Evolutionary conservation across 1,140 invertebrate species (phyloP).

Genomic region (Drosophila mojavensis): DNA sequence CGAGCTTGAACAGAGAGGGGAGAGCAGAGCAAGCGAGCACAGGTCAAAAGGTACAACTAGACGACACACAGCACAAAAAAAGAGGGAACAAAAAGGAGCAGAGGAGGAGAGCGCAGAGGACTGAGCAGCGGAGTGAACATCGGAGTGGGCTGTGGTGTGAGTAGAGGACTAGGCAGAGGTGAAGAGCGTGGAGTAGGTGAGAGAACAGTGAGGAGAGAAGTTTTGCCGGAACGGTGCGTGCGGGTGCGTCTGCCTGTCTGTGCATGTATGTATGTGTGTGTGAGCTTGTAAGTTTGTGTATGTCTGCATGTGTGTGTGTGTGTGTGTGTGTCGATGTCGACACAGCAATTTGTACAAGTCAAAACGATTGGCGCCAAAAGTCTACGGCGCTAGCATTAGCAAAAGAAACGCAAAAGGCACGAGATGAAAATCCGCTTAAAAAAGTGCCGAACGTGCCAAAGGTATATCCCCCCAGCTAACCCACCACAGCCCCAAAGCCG

Average conservation of each 20-base stretch:
- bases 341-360: slow-evolving; percentile 82
- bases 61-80: too few relatives aligned
- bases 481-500: neutral
- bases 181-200: too few relatives aligned
- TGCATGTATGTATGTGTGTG: slow-evolving; percentile 38
- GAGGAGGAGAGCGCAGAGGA: too few relatives aligned
- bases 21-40: too few relatives aligned
- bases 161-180: too few relatives aligned
- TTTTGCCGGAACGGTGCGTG: slow-evolving; percentile 54
- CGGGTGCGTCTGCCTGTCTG: slow-evolving; percentile 64
- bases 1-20: too few relatives aligned
- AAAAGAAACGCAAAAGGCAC: slow-evolving; percentile 47
- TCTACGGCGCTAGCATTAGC: slow-evolving; percentile 69
- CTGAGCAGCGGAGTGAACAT: too few relatives aligned
- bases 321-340: slow-evolving; percentile 53
- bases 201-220: too few relatives aligned
- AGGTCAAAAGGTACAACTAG: too few relatives aligned
- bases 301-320: slow-evolving; percentile 30
- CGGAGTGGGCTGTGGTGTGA: too few relatives aligned
- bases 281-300: slow-evolving; percentile 47
- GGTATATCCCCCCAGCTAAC: slow-evolving; percentile 3
- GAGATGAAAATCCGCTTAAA: slow-evolving; percentile 79
- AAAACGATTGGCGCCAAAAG: slow-evolving; percentile 79
- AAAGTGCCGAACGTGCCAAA: slow-evolving; percentile 78
- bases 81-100: too few relatives aligned